Conservation (phyloP, 2,888 invertebrate genomes). For the Dicyrtoma fusca region DNA sequence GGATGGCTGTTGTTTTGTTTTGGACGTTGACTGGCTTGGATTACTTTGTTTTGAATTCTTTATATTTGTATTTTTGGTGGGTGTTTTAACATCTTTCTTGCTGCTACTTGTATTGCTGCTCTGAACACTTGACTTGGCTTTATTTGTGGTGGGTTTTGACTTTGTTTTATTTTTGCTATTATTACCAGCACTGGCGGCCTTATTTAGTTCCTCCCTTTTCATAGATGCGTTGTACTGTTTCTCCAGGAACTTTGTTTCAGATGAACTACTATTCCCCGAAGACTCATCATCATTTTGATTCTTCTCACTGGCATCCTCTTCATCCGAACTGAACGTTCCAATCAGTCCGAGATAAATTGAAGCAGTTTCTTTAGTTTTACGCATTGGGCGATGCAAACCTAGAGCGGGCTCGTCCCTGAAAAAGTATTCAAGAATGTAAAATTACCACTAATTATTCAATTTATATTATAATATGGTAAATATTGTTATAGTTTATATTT, state of each 20-base stretch:
- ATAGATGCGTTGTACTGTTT: constrained; percentile 54
- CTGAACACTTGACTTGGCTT: constrained; percentile 3
- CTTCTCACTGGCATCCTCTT: constrained; percentile 65
- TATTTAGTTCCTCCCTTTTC: constrained; percentile 45
- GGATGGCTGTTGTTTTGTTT: neutral
- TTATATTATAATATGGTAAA: neutral
- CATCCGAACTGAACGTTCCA: constrained; percentile 69
- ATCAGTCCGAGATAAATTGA: constrained; percentile 75
- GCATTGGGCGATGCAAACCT: constrained; percentile 58
- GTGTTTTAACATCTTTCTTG: neutral
- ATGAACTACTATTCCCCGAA: constrained; percentile 49
- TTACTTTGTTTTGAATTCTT: constrained; percentile 1
- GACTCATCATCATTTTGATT: constrained; percentile 47
- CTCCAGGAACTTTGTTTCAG: constrained; percentile 54
- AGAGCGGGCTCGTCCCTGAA: constrained; percentile 30
- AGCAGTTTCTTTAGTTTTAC: constrained; percentile 77
- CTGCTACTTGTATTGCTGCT: constrained; percentile 16
- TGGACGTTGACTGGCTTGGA: constrained; percentile 2
- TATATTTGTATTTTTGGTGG: no score
- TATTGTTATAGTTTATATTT: neutral
- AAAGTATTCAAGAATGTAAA: no score
- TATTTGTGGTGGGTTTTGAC: neutral
- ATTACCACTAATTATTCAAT: neutral
- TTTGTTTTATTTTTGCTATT: constrained; percentile 28
- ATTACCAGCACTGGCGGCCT: constrained; percentile 16